Base-by-base conservation (phyloP, 2,797 vertebrate species). In the Anas flavirostris region DNA sequence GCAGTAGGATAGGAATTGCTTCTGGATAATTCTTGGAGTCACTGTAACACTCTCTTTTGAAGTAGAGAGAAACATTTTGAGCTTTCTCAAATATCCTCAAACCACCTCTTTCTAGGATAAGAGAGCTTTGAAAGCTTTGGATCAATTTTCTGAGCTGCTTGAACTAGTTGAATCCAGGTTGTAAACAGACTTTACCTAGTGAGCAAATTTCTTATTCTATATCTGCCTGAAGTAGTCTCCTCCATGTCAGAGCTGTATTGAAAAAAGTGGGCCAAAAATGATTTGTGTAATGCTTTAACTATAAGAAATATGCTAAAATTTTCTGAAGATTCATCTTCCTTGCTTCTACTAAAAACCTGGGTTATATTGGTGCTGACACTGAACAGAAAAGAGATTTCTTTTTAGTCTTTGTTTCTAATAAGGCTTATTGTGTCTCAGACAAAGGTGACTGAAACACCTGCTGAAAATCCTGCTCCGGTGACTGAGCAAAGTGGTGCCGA, bases 401-500 rank as follows among this genome's bases (percentile, higher is more conserved):
- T 25, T 50, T 80, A 31, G 74, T 31, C 22, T 83, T 68, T 67
- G 22, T 25, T 46, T 81, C 2, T 69, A 94, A 31, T 43, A 46
- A 81, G 41, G 25, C 77, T 91, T 91, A 12, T 67, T 94, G 21
- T 94, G 16, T 95, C 81, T 93, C 59, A 97, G 93, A 91, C 89
- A 87, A 98, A 98, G 96, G 95, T 95, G 91, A 90, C 97, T 94
- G 98, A 98, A 94, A 96, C 92, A 82, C 91, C 98, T 86, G 86
- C 97, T 75, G 98, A 97, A 96, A 98, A 97, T 94, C 96, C 97
- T 69, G 96, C 97, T 97, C 96, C 98, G 19, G 96, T 96, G 89
- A 90, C 97, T 5, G 94, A 97, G 97, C 97, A 97, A 93, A 97
- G 96, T 93, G 96, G 97, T 93, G 97, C 98, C 88, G 98, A 98